Conservation (phyloP, 2,888 invertebrate genomes). For the Blastobasis adustella region DNA sequence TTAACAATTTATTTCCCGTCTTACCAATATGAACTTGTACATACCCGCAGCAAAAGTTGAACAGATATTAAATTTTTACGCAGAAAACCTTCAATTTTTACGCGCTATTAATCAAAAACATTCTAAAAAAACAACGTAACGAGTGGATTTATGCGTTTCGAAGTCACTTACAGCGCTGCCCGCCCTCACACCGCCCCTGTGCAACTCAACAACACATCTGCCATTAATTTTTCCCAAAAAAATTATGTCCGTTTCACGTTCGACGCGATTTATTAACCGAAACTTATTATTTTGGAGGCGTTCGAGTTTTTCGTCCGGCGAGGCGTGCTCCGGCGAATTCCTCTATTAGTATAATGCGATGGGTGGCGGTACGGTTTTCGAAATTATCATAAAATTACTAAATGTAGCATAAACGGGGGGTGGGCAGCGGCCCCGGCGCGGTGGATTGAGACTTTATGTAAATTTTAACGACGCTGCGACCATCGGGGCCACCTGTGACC, state of each 20-base stretch:
- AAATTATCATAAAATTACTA: slow-evolving; percentile 76
- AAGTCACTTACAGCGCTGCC: slow-evolving; percentile 51
- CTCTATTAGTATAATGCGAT: slow-evolving; percentile 75
- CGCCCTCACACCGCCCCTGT: slow-evolving; percentile 34
- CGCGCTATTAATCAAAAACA: slow-evolving; percentile 65
- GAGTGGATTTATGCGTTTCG: slow-evolving; percentile 68
- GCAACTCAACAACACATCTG: slow-evolving; percentile 69
- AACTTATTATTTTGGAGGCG: slow-evolving; percentile 66
- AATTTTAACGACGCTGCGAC: slow-evolving; percentile 75
- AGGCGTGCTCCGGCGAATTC: slow-evolving; percentile 49
- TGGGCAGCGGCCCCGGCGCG: slow-evolving; percentile 62
- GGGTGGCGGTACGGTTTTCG: slow-evolving; percentile 72
- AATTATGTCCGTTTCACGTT: slow-evolving; percentile 57
- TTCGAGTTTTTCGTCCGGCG: slow-evolving; percentile 53
- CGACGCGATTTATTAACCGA: slow-evolving; percentile 65
- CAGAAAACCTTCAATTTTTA: slow-evolving; percentile 57
- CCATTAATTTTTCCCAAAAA: slow-evolving; percentile 63
- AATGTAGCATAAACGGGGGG: slow-evolving; percentile 75
- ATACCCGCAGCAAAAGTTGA: slow-evolving; percentile 21
- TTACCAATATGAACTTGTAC: too few relatives aligned
- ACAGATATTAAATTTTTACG: slow-evolving; percentile 38
- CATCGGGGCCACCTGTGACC: slow-evolving; percentile 72
- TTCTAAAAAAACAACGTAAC: slow-evolving; percentile 56
- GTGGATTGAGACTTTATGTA: slow-evolving; percentile 76
- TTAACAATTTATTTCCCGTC: too few relatives aligned